Percentiles rank a stretch among this genome's conserved stretches.
These are phyloP conservation scores for Agelaius phoeniceus DNA, from an alignment of 2,113 vertebrate species.

Conservation along the genomic window DNA sequence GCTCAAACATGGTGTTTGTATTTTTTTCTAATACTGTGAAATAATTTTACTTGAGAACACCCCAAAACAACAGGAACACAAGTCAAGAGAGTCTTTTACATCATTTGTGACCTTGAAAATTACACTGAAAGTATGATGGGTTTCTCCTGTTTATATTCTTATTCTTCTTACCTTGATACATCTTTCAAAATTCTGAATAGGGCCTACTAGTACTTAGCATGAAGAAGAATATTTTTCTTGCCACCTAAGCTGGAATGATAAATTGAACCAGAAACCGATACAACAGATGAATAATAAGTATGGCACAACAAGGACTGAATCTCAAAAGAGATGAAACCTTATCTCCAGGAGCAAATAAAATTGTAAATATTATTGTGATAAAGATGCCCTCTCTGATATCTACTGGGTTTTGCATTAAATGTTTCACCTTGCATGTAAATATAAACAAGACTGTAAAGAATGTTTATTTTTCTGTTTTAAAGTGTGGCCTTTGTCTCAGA, in stretches of 20 bases:
- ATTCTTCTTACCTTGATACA: background rate
- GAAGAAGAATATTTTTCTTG: background rate
- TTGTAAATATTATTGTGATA: conserved; percentile 6
- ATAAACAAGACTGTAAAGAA: background rate
- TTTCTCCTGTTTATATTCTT: background rate
- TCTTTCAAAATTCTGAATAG: background rate
- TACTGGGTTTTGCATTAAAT: background rate
- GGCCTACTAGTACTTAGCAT: background rate
- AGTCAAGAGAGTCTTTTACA: background rate
- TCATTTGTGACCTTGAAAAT: background rate
- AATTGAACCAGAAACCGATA: background rate
- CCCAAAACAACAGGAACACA: background rate
- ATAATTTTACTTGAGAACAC: background rate
- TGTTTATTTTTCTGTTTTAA: background rate
- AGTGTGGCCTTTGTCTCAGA: background rate
- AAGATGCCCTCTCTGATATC: background rate
- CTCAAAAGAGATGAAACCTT: background rate
- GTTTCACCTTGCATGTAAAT: background rate
- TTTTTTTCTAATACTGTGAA: background rate
- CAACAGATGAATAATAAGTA: conserved; percentile 29
- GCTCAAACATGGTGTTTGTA: background rate
- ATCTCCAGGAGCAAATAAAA: background rate
- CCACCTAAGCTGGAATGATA: background rate
- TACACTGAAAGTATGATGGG: background rate
- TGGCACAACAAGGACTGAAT: background rate